A percentile compares a stretch with the other conserved stretches of the same genome.
Conservation (phyloP, 2,888 invertebrate species). For the Cerastis rubricosa region DNA sequence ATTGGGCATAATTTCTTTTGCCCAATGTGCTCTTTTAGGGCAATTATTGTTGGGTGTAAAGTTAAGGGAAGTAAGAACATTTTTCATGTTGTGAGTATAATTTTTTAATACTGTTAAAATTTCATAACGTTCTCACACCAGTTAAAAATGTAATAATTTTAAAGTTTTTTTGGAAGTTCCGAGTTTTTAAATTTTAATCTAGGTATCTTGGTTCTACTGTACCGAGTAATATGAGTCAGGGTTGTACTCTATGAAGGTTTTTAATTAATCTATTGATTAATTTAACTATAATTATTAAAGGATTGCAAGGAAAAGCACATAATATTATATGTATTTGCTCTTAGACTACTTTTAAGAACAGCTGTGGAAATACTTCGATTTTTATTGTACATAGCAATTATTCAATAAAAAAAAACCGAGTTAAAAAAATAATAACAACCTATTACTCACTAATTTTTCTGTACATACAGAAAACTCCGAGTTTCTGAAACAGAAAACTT, state of each 20-base stretch:
- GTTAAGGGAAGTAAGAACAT: conserved; percentile 9
- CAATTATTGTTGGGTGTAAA: conserved; percentile 49
- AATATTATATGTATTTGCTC: conserved; percentile 4
- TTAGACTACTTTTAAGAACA: conserved; percentile 16
- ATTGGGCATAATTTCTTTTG: conserved; percentile 44
- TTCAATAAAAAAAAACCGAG: too few relatives aligned
- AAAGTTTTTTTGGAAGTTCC: background rate
- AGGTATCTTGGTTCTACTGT: background rate
- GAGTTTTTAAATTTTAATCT: background rate
- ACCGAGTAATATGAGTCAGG: background rate
- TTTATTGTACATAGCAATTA: background rate
- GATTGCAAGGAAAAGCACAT: conserved; percentile 1
- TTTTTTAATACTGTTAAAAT: background rate
- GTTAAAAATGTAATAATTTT: background rate
- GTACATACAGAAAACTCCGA: too few relatives aligned
- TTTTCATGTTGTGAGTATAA: background rate
- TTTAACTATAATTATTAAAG: conserved; percentile 12
- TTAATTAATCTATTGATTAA: too few relatives aligned
- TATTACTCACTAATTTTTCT: too few relatives aligned
- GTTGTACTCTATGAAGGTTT: background rate
- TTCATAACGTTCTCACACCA: too few relatives aligned
- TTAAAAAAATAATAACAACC: too few relatives aligned
- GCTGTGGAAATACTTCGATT: background rate
- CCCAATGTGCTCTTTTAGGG: conserved; percentile 27
- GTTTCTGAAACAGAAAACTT: too few relatives aligned